phyloP scores from a whole-genome alignment of 2,113 vertebrate genomes.

The Takifugu flavidus region DNA sequence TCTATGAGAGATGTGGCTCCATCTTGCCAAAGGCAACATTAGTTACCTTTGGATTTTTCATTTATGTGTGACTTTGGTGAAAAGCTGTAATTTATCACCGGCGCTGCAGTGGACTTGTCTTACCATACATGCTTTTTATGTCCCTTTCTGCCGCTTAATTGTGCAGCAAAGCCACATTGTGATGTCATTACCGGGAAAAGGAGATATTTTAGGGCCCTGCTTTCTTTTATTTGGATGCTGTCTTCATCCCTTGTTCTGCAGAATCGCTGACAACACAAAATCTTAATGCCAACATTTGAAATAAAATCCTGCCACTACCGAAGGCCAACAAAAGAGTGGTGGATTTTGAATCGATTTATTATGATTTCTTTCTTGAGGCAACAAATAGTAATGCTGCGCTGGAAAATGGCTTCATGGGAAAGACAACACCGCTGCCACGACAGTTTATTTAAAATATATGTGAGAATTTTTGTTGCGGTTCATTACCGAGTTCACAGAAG shows the following conservation, averaged over 20 bases:
- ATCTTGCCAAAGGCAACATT: constrained; percentile 48
- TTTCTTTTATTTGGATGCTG: constrained; percentile 60
- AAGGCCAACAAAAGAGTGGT: constrained; percentile 58
- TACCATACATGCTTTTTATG: constrained; percentile 11
- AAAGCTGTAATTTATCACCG: constrained; percentile 55
- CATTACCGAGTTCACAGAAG: not conserved
- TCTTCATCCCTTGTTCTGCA: constrained; percentile 55
- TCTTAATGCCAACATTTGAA: constrained; percentile 53
- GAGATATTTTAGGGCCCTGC: constrained; percentile 53
- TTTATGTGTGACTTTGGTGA: constrained; percentile 41
- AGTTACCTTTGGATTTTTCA: constrained; percentile 53
- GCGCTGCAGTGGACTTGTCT: constrained; percentile 29
- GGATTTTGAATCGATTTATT: constrained; percentile 58
- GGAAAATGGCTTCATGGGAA: constrained; percentile 40
- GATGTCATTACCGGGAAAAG: constrained; percentile 58
- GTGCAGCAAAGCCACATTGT: constrained; percentile 27
- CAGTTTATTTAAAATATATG: not conserved
- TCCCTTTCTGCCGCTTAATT: constrained; percentile 10
- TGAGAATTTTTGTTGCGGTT: constrained; percentile 1
- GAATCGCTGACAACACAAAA: constrained; percentile 60
- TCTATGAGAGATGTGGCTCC: constrained; percentile 28
- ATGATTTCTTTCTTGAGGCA: constrained; percentile 54
- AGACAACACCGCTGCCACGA: constrained; percentile 15
- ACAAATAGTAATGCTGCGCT: constrained; percentile 45
- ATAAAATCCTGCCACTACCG: constrained; percentile 59